Evolutionary conservation across 2,113 vertebrate genomes (phyloP).

Genomic region (Vidua macroura): DNA sequence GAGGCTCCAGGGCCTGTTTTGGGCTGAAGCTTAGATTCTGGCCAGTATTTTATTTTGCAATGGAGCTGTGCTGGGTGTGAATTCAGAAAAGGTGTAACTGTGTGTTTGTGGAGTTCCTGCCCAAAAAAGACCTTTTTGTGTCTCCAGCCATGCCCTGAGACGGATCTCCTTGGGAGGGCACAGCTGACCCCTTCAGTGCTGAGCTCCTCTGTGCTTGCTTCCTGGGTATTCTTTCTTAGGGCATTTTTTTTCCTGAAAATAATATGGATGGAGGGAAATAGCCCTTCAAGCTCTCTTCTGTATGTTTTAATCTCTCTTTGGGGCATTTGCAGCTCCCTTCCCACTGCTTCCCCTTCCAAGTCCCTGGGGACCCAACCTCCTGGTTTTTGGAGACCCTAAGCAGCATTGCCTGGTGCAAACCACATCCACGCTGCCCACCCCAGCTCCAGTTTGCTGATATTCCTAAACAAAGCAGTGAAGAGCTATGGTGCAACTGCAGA

Average conservation of each 20-base stretch:
- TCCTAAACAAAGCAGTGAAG: background rate
- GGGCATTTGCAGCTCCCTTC: background rate
- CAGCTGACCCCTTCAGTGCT: accelerated
- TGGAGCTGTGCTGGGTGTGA: background rate
- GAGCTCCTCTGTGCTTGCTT: background rate
- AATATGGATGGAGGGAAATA: background rate
- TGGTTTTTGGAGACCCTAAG: accelerated
- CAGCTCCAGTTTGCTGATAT: background rate
- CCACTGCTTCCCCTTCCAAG: background rate
- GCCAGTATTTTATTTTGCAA: background rate
- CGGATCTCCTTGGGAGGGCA: background rate
- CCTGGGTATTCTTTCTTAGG: accelerated
- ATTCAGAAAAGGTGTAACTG: too few species aligned
- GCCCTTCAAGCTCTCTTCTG: background rate
- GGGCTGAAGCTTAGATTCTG: background rate
- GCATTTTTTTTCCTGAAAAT: background rate
- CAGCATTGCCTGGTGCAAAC: background rate
- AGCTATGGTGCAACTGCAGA: background rate
- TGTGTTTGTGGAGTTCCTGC: background rate
- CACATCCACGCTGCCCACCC: too few species aligned
- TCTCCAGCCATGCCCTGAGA: background rate
- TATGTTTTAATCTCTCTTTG: background rate
- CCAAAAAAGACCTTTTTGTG: accelerated
- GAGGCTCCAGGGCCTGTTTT: background rate
- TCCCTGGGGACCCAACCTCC: accelerated